Base-by-base conservation (phyloP, 1,140 invertebrate species). In the Drosophila guanche region DNA sequence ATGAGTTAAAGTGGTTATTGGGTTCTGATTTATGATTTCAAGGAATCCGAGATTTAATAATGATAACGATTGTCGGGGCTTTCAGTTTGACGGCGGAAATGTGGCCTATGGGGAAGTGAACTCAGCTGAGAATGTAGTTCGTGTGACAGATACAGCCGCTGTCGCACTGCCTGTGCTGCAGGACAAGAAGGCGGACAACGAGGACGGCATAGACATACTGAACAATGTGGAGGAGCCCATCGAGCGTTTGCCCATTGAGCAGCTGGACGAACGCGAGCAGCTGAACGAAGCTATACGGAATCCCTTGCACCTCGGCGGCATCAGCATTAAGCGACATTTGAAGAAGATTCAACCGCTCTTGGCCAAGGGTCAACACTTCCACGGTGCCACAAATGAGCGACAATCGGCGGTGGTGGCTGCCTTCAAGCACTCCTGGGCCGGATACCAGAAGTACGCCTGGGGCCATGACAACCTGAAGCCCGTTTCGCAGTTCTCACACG, bases 391-490 rank as follows among this genome's bases (percentile, higher is more conserved):
- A 65, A 98, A 97, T 91, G 92, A 94, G 20, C 93, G 95, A 12
- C 97, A 98, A 91, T 92, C 92, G 77, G 96, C 96, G 6, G 95
- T 99, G 14, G 95, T 98, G 1, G 93, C 94, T 22, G 97, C 97
- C 16, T 97, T 98, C 77, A 94, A 94, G 79, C 97, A 98, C 92
- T 97, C 98, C 0, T 99, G 98, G 98, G 93, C 93, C 61, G 97
- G 96, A 0, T 99, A 99, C 90, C 96, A 95, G 89, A 94, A 95
- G 67, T 97, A 95, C 92, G 97, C 98, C 4, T 99, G 97, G 97
- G 98, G 98, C 5, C 96, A 98, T 83, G 98, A 99, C 91, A 96
- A 98, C 86, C 92, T 99, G 3, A 97, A 96, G 85, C 98, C 98
- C 0, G 95, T 99, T 41, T 95, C 96, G 3, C 95, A 94, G 66